A percentile compares a stretch with the other conserved stretches of the same genome.
phyloP scores from a whole-genome alignment of 2,113 vertebrate genomes.

The Saguinus imperator region DNA sequence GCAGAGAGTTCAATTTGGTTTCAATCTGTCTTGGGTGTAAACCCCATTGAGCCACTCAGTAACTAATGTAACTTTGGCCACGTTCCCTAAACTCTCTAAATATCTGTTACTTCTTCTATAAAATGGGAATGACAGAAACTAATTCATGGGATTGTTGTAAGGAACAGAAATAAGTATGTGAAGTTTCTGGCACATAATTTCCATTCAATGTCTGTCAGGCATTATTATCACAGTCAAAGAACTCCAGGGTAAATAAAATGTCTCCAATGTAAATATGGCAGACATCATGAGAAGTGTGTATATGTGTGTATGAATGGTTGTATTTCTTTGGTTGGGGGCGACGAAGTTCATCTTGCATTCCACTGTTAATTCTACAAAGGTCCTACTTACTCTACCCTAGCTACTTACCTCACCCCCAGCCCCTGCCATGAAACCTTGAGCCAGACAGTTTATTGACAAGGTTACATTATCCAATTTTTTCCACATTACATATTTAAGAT shows the following conservation, averaged over 20 bases:
- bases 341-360: background rate
- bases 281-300: background rate
- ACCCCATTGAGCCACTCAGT: background rate
- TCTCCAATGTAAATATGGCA: conserved; percentile 7
- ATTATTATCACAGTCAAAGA: background rate
- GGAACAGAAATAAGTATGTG: background rate
- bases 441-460: background rate
- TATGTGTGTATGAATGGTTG: background rate
- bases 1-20: background rate
- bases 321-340: background rate
- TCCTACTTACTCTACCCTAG: background rate
- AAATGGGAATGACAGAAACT: background rate
- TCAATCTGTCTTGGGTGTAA: background rate
- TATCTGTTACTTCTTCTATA: background rate
- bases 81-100: background rate
- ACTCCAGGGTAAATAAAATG: background rate
- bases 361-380: background rate
- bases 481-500: conserved; percentile 51
- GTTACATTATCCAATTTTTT: conserved; percentile 6
- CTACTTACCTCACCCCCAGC: background rate
- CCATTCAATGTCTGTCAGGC: background rate
- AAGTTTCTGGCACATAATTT: background rate
- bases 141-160: background rate
- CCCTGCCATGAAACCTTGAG: background rate
- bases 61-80: background rate